Evolutionary conservation across 2,113 vertebrate species (phyloP).

Genomic region (cat (Felis catus)): F.catus_Fca126_mat1.0 CM031423.1:1052501-1053000

Average conservation of each 20-base stretch:
- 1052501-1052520: background rate
- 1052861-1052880: background rate
- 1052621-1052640: background rate
- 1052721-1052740: accelerated
- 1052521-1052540: no score
- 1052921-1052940: background rate
- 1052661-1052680: background rate
- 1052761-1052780: accelerated
- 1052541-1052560: accelerated
- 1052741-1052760: no score
- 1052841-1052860: background rate
- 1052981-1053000: conserved; percentile 89
- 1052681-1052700: background rate
- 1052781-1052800: background rate
- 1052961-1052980: conserved; percentile 77
- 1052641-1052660: background rate
- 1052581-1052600: accelerated
- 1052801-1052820: no score
- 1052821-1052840: background rate
- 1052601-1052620: background rate
- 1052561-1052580: background rate
- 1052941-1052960: accelerated
- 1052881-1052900: accelerated
- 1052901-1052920: no score
- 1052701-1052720: background rate